Evolutionary conservation across 2,888 invertebrate genomes (phyloP), one percentile per base, ranked within the genome.

Genomic region (Brachynemurus nebulosus): DNA sequence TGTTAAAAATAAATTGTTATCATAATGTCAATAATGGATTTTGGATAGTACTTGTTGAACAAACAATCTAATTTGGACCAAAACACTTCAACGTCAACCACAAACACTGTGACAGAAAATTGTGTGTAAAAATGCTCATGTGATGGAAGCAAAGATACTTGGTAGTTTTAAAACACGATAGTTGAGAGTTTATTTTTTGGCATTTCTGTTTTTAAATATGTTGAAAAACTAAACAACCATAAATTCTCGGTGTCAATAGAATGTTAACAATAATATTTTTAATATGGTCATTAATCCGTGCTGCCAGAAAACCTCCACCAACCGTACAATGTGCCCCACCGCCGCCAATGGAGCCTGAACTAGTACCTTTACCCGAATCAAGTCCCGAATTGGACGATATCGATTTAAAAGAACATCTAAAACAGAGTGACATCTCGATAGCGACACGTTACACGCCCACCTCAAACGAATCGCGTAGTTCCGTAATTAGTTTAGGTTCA

Each of bases 261-360:
- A 76, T 76, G 76, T 65, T 76, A 64, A 74, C 75, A 58, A 62
- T 76, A 58, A 68, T 76, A 57, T 71, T 74, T 58, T 69, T 75
- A 63, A 64, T 73, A 65, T 76, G 75, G 76, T 70, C 73, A 57
- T 68, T 70, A 53, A 71, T 74, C 59, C 74, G 75, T 61, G 74
- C 72, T 64, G 65, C 76, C 40, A 62, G 57, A 53, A 60, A 59
- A 48, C 53, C 55, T 42, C 47, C 54, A 48, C 50, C 56, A 7
- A 44, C 37, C 14, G 33, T 21, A 14, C 25, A 40, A 30, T 40
- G 19, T 40, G 34, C 38, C 18, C 20, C 33, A 9, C 25, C 19
- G 21, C 50, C 44, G 11, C 18, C 37, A 19, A 37, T 37, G 37
- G 37, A 37, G n/a, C 18, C 18, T 37, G 37, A 20, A 20, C 8